Evolutionary conservation across 2,113 vertebrate species (phyloP).

Genomic region (Cranoglanis bouderius): DNA sequence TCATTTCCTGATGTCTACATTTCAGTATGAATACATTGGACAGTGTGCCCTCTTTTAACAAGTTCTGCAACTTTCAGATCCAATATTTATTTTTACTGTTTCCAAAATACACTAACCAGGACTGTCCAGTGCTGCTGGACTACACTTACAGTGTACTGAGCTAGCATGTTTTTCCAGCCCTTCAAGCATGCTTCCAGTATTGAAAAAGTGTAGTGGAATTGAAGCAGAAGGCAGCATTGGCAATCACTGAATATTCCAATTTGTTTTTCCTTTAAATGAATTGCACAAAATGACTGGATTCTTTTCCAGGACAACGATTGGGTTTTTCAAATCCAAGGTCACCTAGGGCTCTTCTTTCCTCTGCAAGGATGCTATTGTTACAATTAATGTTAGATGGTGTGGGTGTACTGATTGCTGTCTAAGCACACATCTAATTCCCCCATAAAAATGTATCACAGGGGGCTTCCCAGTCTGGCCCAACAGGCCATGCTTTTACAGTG

Average conservation of each 20-base stretch:
- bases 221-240: background rate
- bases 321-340: background rate
- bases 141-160: background rate
- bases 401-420: background rate
- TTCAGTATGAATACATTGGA: background rate
- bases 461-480: background rate
- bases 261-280: background rate
- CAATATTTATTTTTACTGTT: slow-evolving; percentile 10
- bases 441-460: background rate
- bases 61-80: background rate
- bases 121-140: background rate
- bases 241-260: background rate
- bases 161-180: background rate
- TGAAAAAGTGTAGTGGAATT: background rate
- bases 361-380: background rate
- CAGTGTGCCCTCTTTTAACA: background rate
- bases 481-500: background rate
- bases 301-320: background rate
- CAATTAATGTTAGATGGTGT: background rate
- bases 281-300: background rate
- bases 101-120: background rate
- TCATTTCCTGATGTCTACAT: background rate
- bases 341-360: background rate
- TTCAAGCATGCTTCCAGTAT: background rate
- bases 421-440: background rate